Evolutionary conservation across 35 echinoderm and acorn worm species (phyloP).

Genomic region (Eucidaris tribuloides): DNA sequence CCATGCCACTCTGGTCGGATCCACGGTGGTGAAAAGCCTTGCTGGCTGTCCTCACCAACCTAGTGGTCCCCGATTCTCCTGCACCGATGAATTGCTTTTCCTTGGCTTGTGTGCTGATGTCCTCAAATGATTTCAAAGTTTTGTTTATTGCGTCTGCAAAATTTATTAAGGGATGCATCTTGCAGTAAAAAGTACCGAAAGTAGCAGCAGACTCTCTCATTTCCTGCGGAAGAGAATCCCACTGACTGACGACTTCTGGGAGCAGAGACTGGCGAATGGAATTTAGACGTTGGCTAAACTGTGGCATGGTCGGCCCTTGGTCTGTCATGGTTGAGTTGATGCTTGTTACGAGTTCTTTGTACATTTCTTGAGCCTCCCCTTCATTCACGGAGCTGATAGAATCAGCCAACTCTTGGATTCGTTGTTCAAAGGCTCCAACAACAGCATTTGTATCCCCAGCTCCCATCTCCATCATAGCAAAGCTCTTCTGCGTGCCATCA

Average conservation of each 20-base stretch:
- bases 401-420: constrained; percentile 2
- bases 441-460: constrained; percentile 19
- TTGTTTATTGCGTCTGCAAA: constrained; percentile 16
- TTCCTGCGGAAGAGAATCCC: not conserved
- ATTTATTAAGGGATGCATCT: constrained; percentile 16
- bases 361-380: not conserved
- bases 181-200: not conserved
- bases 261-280: not conserved
- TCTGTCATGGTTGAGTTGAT: constrained; percentile 41
- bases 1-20: constrained; percentile 38
- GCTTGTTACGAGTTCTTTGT: constrained; percentile 29
- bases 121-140: constrained; percentile 17
- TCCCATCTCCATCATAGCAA: not conserved
- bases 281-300: not conserved
- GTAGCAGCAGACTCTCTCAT: not conserved
- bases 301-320: constrained; percentile 52
- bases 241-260: not conserved
- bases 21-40: constrained; percentile 57
- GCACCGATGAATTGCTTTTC: not conserved
- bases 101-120: not conserved
- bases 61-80: not conserved
- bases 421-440: not conserved
- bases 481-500: not conserved
- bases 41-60: constrained; percentile 29
- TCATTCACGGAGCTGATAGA: not conserved